A percentile compares a stretch with the other conserved stretches of the same genome.
Conservation (phyloP, 2,113 vertebrate genomes). For the Hippocampus guttulatus region DNA sequence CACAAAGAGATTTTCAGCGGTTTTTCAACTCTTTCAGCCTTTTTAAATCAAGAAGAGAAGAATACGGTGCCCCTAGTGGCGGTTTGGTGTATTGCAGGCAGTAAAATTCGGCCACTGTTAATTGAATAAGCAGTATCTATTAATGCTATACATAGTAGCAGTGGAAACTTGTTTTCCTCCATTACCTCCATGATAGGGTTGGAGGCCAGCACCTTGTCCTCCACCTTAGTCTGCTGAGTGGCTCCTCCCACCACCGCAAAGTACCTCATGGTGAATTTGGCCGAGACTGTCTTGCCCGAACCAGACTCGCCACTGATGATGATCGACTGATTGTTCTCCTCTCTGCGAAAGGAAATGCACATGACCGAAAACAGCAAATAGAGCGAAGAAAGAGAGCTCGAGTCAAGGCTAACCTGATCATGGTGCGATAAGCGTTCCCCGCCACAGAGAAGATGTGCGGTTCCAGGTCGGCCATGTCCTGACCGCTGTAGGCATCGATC, state of each 20-base stretch:
- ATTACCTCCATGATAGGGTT: slow-evolving; percentile 79
- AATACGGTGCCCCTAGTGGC: too few species aligned
- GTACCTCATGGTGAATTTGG: slow-evolving; percentile 77
- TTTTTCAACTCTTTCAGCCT: too few species aligned
- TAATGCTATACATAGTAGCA: neutral
- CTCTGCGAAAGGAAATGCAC: slow-evolving; percentile 39
- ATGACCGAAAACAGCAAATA: neutral
- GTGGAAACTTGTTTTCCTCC: neutral
- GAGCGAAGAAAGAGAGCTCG: neutral
- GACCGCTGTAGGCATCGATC: slow-evolving; percentile 77
- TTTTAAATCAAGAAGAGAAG: too few species aligned
- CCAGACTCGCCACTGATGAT: slow-evolving; percentile 80
- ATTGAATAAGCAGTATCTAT: too few species aligned
- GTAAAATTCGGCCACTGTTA: too few species aligned
- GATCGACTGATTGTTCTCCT: slow-evolving; percentile 77
- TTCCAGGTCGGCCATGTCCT: slow-evolving; percentile 76
- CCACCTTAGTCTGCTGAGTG: slow-evolving; percentile 72
- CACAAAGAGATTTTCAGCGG: neutral
- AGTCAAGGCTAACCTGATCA: slow-evolving; percentile 70
- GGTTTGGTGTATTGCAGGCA: too few species aligned
- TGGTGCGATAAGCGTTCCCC: slow-evolving; percentile 74
- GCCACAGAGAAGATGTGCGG: slow-evolving; percentile 80
- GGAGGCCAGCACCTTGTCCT: slow-evolving; percentile 74
- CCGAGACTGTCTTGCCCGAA: slow-evolving; percentile 76
- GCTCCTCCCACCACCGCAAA: slow-evolving; percentile 78